Base-by-base conservation (phyloP, 1,140 invertebrate species). In the Bombus ignitus region DNA sequence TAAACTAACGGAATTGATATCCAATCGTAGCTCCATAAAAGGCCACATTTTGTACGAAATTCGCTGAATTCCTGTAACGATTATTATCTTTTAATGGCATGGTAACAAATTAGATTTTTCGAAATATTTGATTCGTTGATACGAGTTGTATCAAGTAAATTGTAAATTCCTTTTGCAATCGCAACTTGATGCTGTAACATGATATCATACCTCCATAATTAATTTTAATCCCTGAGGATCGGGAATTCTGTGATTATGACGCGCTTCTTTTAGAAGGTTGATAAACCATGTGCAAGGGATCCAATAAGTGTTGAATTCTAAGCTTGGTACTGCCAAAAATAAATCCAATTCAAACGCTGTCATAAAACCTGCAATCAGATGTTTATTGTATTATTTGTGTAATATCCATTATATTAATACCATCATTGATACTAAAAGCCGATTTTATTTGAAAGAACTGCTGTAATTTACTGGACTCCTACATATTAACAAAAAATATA, bases 1-100 rank as follows among this genome's bases (percentile, higher is more conserved):
- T 98, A 98, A 42, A 98, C 98, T 65, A 98, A 94, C 32, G 98
- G 98, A 88, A 98, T 97, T 78, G 97, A 98, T 81, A 98, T 97
- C 97, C 97, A 98, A 92, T 98, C 98, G 91, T 97, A 98, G 87
- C 97, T 97, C 96, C 97, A 97, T 77, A 98, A 95, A 80, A 96
- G 92, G 32, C 97, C 97, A 91, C 97, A 97, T 93, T 97, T 97
- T 1, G 96, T 95, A 78, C 97, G 96, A 91, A 97, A 97, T 78
- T 96, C 96, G 90, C 96, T 97, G 83, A 97, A 97, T 93, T 97
- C 96, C 96, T 97, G 91, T 53, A 95, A 94, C 2, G n/a, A 68
- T 57, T 12, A 57, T 28, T 65, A 10, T 37, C 12, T 53, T 25
- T 25, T 3, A 53, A 18, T 65, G 32, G 5, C 5, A 32, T 62